Base-by-base conservation (phyloP, 2,888 invertebrate genomes). In the Hirtodrosophila histrioides region DNA sequence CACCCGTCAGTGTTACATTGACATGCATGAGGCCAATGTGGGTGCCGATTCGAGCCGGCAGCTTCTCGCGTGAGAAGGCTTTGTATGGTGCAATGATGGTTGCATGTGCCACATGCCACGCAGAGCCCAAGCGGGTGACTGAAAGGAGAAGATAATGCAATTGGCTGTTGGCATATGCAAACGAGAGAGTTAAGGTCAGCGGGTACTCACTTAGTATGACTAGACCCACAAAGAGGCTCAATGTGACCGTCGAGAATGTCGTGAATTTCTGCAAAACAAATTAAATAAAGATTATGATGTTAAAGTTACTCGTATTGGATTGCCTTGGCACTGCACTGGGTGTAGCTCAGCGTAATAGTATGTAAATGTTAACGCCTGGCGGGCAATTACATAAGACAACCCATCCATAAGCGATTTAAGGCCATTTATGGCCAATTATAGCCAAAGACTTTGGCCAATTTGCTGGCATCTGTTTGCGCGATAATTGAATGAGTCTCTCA, bases 1-100 rank as follows among this genome's bases (percentile, higher is more conserved):
- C 93, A 98, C 98, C 96, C 92, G 94, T 94, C 81, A 99, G 94
- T 54, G 99, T 98, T 88, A 99, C 96, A 93, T 99, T 99, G 92
- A 98, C 97, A 92, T 97, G 97, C 89, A 95, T 96, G 69, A 99
- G 94, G 57, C 98, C 99, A 80, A 99, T 96, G 91, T 96, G 96
- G 63, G 98, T 96, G 36, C 98, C 98, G 77, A 99, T 94, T 92
- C 96, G 94, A 85, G 97, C 98, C 88, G 95, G 94, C 75, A 99
- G 93, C 89, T 96, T 95, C 91, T 98, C 97, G 78, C 95, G 93
- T 75, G 97, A 97, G 93, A 97, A 98, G 78, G 98, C 97, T 88
- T 96, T 95, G 93, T 98, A 98, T 60, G 97, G 95, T 83, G 97
- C 96, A 84, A 95, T 94, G 83, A 98, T 95, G 37, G 95, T 94